Evolutionary conservation across 1,140 invertebrate genomes (phyloP).

Genomic region (Nephotettix cincticeps): DNA sequence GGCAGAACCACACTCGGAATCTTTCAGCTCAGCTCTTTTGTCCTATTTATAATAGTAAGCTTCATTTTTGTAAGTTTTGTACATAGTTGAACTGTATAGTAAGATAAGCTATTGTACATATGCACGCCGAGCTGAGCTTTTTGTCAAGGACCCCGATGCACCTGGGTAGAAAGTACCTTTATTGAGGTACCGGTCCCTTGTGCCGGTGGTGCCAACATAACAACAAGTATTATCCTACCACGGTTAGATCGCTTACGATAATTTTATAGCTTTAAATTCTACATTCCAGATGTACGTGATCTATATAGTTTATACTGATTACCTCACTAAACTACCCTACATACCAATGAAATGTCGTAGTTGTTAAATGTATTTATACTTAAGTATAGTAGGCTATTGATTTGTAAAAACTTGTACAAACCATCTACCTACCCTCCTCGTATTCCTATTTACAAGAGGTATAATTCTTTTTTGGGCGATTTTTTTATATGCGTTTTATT

Average conservation of each 20-base stretch:
- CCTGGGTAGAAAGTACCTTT: too few species aligned
- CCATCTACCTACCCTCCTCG: neutral
- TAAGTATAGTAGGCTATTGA: constrained; percentile 4
- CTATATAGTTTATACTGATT: constrained; percentile 10
- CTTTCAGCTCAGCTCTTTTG: too few species aligned
- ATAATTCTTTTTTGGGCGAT: neutral
- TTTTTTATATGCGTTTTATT: neutral
- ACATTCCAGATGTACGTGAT: neutral
- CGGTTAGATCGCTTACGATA: neutral
- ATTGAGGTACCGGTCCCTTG: too few species aligned
- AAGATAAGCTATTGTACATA: too few species aligned
- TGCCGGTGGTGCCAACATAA: too few species aligned
- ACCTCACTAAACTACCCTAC: neutral
- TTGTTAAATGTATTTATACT: constrained; percentile 13
- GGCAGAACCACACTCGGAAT: too few species aligned
- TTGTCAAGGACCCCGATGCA: too few species aligned
- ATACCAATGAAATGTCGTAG: constrained; percentile 3
- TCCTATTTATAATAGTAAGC: too few species aligned
- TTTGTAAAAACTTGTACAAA: constrained; percentile 7
- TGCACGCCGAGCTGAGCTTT: too few species aligned
- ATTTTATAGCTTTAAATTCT: neutral
- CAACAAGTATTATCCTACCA: neutral
- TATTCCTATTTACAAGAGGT: neutral
- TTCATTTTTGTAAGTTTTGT: too few species aligned
- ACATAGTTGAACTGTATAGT: too few species aligned